These are phyloP conservation scores for Pterocles gutturalis DNA, from an alignment of 2,113 vertebrate species.

Conservation along the genomic window DNA sequence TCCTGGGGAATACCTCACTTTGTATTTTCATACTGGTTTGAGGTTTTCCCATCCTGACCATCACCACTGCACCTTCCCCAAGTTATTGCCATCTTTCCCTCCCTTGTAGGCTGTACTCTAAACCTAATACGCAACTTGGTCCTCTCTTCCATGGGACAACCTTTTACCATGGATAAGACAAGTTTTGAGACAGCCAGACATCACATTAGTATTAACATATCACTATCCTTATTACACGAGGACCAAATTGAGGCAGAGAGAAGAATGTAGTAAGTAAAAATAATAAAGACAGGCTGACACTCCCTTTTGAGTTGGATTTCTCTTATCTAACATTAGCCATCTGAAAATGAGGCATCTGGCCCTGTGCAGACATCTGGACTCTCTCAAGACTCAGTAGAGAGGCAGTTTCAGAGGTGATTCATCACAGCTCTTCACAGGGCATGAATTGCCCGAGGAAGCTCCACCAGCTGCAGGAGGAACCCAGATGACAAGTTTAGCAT, in stretches of 20 bases:
- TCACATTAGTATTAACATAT: not conserved
- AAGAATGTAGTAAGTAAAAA: not conserved
- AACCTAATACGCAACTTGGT: not conserved
- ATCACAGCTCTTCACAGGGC: not conserved
- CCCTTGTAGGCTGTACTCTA: not conserved
- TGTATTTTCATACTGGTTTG: not conserved
- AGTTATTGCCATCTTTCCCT: not conserved
- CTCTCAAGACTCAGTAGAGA: not conserved
- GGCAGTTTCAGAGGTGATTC: constrained; percentile 15
- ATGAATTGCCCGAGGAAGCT: not conserved
- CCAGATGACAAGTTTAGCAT: not conserved
- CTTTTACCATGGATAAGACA: not conserved
- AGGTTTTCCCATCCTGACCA: not conserved
- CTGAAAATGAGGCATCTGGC: constrained; percentile 41
- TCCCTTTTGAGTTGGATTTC: not conserved
- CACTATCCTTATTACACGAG: not conserved
- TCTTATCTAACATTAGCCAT: not conserved
- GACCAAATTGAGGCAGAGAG: not conserved
- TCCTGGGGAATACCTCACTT: not conserved
- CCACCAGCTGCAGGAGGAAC: constrained; percentile 17
- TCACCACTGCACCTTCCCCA: not conserved
- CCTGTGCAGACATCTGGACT: not conserved
- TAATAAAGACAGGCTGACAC: not conserved
- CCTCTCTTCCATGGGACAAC: not conserved
- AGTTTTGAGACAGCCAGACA: not conserved